Base-by-base conservation (phyloP, 2,797 vertebrate genomes). In the Crypturellus tataupa region DNA sequence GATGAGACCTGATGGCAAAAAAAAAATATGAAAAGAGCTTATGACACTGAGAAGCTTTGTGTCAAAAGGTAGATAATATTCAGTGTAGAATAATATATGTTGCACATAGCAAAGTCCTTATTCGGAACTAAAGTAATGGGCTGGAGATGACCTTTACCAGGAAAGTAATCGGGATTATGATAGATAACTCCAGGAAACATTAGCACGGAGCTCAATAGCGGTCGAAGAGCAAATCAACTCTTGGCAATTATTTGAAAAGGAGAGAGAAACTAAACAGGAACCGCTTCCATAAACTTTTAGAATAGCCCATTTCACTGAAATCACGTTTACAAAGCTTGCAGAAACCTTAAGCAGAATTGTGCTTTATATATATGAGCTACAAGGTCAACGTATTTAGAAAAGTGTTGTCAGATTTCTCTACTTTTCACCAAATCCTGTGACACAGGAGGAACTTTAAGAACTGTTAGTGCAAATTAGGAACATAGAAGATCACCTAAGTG, bases 61-160 rank as follows among this genome's bases (percentile, higher is more conserved):
- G 39, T 87, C 84, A 83, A 87, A 72, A 87, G 40, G 31, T 12
- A 62, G 60, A 78, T 37, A 62, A 82, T 87, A 72, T 62, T 73
- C 62, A 62, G 31, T 39, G 40, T 49, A 68, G 39, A 67, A 68
- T 67, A 72, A 87, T 39, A 71, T 19, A 62, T 8, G 15, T 19
- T n/a, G 49, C 35, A 73, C 0, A 1, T 27, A 27, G 49, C 44
- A 64, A 62, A 88, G 19, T 75, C 49, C 90, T 59, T 46, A 51
- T 88, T 88, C 44, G 64, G 75, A 84, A 75, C 46, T 44, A 84
- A 84, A 88, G 51, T 75, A 84, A 75, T 29, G 63, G 85, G 33
- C 58, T 84, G 53, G 44, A 58, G 80, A 23, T 64, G 75, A 92
- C 73, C 85, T 92, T 92, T 69, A 80, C 49, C 42, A 64, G 58